Evolutionary conservation across 2,797 vertebrate species (phyloP), one percentile per base, ranked within the genome.

Genomic region (Cossypha caffra): DNA sequence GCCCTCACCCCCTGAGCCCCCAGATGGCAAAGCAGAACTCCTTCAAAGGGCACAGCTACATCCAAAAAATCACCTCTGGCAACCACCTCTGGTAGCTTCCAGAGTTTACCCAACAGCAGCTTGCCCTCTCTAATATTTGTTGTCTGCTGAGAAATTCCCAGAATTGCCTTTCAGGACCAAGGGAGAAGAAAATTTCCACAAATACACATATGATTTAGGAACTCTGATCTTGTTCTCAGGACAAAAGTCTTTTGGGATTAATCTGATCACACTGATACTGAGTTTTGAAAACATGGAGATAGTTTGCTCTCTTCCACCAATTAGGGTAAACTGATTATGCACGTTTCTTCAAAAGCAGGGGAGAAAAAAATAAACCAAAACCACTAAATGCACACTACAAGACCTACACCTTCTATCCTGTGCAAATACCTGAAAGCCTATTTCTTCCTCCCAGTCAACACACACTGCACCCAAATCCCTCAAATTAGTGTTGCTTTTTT

Each of bases 1-100:
- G 13, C 58, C 55, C 24, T 28, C 2, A 1, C 3, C 18, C 14
- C 13, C 1, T 3, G 2, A 3, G 28, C 7, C 52, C 50, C 8
- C 7, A 14, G 13, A 24, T 1, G 3, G 29, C 35, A 42, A 21
- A 55, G 11, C 2, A 3, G n/a, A 66, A 87, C 63, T 18, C 58
- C 71, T 79, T 62, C 23, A 25, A 9, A 9, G 3, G 12, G 33
- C 38, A 3, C 0, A 15, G 5, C 42, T 31, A 47, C 43, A 69
- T 5, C 33, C 77, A 57, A 48, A 43, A 67, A 45, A 71, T 16
- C 51, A 76, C 25, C 9, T 38, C 51, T 0, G 1, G 48, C 61
- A 81, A 48, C 2, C 61, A 71, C 28, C 28, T 7, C 16, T 31
- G n/a, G 55, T 1, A 63, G 35, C 23, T 51, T 51, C 37, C 31